Conservation (phyloP, 53 echinoderm and acorn worm genomes). For the Echinarachnius parma region DNA sequence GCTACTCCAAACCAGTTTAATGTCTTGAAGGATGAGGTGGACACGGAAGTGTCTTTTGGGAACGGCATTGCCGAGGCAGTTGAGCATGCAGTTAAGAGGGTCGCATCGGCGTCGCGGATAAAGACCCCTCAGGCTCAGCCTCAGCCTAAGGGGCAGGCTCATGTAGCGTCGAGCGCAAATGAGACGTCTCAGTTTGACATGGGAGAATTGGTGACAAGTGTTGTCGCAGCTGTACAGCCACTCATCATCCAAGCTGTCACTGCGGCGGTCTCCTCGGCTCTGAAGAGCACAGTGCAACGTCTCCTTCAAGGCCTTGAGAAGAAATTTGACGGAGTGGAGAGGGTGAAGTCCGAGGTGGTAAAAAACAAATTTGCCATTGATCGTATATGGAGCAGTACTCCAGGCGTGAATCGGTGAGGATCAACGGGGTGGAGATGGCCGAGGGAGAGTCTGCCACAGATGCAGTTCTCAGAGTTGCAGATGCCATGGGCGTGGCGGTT, state of each 20-base stretch:
- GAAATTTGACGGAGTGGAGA: constrained; percentile 2
- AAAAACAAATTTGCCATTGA: background rate
- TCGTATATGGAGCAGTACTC: constrained; percentile 3
- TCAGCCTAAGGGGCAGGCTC: background rate
- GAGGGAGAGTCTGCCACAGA: background rate
- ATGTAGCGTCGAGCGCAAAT: background rate
- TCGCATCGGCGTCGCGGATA: too few species aligned
- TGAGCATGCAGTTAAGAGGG: background rate
- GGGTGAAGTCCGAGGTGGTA: background rate
- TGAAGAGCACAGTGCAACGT: background rate
- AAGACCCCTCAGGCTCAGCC: background rate
- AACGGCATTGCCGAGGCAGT: background rate
- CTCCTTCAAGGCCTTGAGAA: constrained; percentile 6
- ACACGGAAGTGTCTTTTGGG: constrained; percentile 7
- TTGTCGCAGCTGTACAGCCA: constrained; percentile 3
- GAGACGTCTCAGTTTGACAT: background rate
- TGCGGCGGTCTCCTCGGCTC: background rate
- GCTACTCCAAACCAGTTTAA: background rate
- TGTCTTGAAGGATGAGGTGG: constrained; percentile 13
- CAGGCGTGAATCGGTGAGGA: constrained; percentile 9
- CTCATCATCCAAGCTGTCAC: constrained; percentile 11
- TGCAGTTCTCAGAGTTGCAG: constrained; percentile 7
- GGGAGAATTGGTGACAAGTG: constrained; percentile 11
- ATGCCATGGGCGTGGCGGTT: constrained; percentile 4
- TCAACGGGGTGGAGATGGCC: background rate